Evolutionary conservation across 2,888 invertebrate genomes (phyloP).

Genomic region (Tachina fera): DNA sequence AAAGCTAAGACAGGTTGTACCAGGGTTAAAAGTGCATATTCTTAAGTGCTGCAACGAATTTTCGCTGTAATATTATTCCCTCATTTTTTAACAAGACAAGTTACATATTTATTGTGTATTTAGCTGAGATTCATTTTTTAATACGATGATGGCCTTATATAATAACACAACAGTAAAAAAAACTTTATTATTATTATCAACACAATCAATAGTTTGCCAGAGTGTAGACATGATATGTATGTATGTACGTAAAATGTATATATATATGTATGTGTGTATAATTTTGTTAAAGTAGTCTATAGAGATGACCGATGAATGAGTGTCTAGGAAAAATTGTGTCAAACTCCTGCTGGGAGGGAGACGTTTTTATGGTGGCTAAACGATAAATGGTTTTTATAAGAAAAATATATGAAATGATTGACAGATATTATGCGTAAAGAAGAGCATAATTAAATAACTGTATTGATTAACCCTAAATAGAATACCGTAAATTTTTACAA

Average conservation of each 20-base stretch:
- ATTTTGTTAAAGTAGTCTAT: slow-evolving; percentile 42
- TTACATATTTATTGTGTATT: slow-evolving; percentile 30
- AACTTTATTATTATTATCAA: slow-evolving; percentile 2
- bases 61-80: not conserved
- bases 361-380: slow-evolving; percentile 53
- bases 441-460: slow-evolving; percentile 63
- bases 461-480: slow-evolving; percentile 45
- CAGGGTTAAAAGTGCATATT: too few relatives aligned
- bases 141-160: slow-evolving; percentile 16
- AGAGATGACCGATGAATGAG: slow-evolving; percentile 12
- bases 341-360: slow-evolving; percentile 65
- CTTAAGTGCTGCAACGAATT: slow-evolving; percentile 22
- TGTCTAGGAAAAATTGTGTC: slow-evolving; percentile 62
- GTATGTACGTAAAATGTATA: too few relatives aligned
- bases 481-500: too few relatives aligned
- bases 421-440: slow-evolving; percentile 64
- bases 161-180: slow-evolving; percentile 5
- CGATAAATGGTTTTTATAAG: slow-evolving; percentile 58
- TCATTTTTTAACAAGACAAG: slow-evolving; percentile 2
- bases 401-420: slow-evolving; percentile 59
- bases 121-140: not conserved
- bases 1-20: too few relatives aligned
- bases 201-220: slow-evolving; percentile 11
- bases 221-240: not conserved
- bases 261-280: too few relatives aligned